Conservation (phyloP, 2,113 vertebrate genomes). For the Solea solea region DNA sequence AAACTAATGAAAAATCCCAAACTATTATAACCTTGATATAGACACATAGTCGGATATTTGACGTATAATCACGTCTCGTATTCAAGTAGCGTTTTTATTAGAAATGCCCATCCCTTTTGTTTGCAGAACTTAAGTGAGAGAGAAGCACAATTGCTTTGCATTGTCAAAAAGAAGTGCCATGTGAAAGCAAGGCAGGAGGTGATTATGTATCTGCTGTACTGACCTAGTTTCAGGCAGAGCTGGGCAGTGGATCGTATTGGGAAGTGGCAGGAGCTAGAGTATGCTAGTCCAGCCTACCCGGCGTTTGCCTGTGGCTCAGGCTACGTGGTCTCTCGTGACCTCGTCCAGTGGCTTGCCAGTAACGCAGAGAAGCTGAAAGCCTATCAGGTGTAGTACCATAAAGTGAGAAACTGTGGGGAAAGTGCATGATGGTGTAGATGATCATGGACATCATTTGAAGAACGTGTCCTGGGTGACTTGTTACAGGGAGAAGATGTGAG, state of each 20-base stretch:
- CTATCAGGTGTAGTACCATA: conserved; percentile 87
- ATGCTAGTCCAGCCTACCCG: conserved; percentile 93
- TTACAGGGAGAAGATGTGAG: conserved; percentile 96
- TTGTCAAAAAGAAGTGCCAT: background rate
- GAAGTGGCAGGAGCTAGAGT: conserved; percentile 98
- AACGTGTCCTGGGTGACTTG: conserved; percentile 18
- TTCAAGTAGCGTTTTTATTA: too few species aligned
- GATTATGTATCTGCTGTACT: conserved; percentile 34
- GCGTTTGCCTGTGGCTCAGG: conserved; percentile 96
- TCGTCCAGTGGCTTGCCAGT: conserved; percentile 92
- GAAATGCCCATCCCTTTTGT: too few species aligned
- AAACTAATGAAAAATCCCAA: too few species aligned
- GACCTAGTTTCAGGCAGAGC: conserved; percentile 94
- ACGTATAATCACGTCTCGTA: too few species aligned
- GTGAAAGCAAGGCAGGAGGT: conserved; percentile 8
- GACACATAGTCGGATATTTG: too few species aligned
- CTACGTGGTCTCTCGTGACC: conserved; percentile 91
- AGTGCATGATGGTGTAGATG: background rate
- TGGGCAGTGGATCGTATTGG: conserved; percentile 97
- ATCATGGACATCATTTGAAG: background rate
- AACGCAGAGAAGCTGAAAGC: conserved; percentile 90
- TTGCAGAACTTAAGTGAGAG: background rate
- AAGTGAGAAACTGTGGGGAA: background rate
- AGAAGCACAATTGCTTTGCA: background rate
- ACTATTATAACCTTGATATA: too few species aligned